Base-by-base conservation (phyloP, 2,797 vertebrate genomes). In the Bovichtus variegatus region DNA sequence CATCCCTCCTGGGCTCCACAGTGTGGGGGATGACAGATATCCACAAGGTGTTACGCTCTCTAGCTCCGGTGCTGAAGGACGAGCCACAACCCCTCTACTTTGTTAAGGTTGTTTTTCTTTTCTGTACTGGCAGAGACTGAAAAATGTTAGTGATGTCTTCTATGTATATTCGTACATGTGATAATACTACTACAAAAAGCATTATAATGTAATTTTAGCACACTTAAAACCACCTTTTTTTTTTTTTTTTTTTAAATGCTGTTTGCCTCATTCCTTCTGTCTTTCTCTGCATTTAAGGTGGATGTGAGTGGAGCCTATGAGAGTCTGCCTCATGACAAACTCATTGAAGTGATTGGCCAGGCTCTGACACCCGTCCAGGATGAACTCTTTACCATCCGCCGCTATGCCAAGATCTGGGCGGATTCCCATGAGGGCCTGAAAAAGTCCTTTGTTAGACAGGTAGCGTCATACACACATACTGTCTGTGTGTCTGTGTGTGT, bases 271-370 rank as follows among this genome's bases (percentile, higher is more conserved):
- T 36, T 44, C 3, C 34, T 53, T 40, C 1, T 31, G 6, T n/a
- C 7, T 68, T 47, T 71, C 6, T 46, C 16, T 81, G 3, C 31
- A 5, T 51, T 74, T 46, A 38, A 99, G 98, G 94, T 96, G 76
- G 98, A 99, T 63, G 95, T 99, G 40, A 95, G 94, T 7, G 95
- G 96, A 19, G 98, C 98, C 4, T 99, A 94, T 7, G 98, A 99
- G 25, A 93, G 94, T 78, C 95, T 99, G 29, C 98, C 97, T 36
- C 97, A 98, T 78, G 80, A 91, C 12, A 97, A 96, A 88, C 95
- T 99, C 2, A 65, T 92, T 5, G 95, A 97, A 85, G 96, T 99
- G 74, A 80, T 99, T 5, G 85, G 87, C 0, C 91, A 78, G 10
- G 86, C 92, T 5, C 77, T 99, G 53, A 80, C 80, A 5, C 95